Conservation (phyloP, 1,140 invertebrate genomes). For the Drosophila albomicans region DNA sequence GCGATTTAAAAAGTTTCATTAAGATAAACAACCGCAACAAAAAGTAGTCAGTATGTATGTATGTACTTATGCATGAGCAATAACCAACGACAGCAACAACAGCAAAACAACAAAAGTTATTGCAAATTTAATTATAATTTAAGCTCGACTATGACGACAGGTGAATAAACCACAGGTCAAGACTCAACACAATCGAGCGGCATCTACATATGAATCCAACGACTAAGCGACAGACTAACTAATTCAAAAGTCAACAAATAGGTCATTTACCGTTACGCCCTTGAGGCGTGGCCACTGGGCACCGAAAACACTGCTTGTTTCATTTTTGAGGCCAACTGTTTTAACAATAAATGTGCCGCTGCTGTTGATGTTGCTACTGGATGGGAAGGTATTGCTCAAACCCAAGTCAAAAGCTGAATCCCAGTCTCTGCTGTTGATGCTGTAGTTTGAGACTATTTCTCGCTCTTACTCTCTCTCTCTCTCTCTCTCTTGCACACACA, state of each 20-base stretch:
- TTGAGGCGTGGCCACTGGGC: conserved; percentile 63
- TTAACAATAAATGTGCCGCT: conserved; percentile 21
- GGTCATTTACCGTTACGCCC: conserved; percentile 79
- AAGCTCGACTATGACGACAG: conserved; percentile 70
- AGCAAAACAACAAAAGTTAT: conserved; percentile 57
- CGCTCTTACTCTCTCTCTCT: neutral
- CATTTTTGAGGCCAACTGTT: conserved; percentile 69
- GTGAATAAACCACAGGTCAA: conserved; percentile 79
- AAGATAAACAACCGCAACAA: conserved; percentile 64
- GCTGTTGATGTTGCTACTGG: conserved; percentile 57
- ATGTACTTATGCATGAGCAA: conserved; percentile 40
- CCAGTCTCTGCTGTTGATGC: conserved; percentile 19
- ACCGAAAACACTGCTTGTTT: conserved; percentile 50
- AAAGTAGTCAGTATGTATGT: conserved; percentile 26
- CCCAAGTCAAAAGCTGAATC: neutral
- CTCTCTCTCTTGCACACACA: conserved; percentile 4
- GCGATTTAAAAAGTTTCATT: conserved; percentile 83
- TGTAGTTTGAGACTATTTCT: conserved; percentile 18
- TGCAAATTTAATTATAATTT: conserved; percentile 77
- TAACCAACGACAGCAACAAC: conserved; percentile 36
- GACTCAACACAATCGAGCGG: conserved; percentile 16
- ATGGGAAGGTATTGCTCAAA: conserved; percentile 28
- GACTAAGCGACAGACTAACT: conserved; percentile 7
- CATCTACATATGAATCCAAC: conserved; percentile 24
- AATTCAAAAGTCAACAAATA: conserved; percentile 44